Evolutionary conservation across 1,140 invertebrate species (phyloP).

Genomic region (Caenorhabditis inopinata): DNA sequence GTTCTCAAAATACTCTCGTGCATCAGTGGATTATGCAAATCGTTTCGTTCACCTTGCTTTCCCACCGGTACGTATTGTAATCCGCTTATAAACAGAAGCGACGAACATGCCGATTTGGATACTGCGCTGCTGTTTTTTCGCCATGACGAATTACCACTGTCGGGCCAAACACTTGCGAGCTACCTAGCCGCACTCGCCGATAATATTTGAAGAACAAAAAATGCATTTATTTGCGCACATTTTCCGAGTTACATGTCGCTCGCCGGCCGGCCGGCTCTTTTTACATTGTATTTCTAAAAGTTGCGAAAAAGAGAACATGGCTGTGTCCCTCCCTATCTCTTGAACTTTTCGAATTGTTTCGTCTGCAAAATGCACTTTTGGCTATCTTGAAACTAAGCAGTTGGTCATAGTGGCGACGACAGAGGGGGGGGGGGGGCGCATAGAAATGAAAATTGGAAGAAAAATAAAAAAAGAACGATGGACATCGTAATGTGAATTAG

Average conservation of each 20-base stretch:
- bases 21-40: conserved; percentile 25
- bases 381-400: background rate
- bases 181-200: no score
- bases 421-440: no score
- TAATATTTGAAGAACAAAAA: background rate
- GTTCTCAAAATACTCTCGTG: no score
- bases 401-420: no score
- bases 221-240: background rate
- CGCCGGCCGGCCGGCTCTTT: background rate
- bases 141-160: no score
- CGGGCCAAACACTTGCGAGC: no score
- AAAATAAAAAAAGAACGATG: no score
- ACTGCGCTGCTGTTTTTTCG: background rate
- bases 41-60: background rate
- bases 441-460: no score
- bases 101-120: no score
- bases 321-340: background rate
- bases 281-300: background rate
- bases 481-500: no score
- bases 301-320: background rate
- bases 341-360: background rate
- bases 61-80: background rate
- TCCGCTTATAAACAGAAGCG: background rate
- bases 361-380: background rate
- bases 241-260: background rate